Evolutionary conservation across 2,113 vertebrate genomes (phyloP).

Genomic region (Neoarius graeffei): DNA sequence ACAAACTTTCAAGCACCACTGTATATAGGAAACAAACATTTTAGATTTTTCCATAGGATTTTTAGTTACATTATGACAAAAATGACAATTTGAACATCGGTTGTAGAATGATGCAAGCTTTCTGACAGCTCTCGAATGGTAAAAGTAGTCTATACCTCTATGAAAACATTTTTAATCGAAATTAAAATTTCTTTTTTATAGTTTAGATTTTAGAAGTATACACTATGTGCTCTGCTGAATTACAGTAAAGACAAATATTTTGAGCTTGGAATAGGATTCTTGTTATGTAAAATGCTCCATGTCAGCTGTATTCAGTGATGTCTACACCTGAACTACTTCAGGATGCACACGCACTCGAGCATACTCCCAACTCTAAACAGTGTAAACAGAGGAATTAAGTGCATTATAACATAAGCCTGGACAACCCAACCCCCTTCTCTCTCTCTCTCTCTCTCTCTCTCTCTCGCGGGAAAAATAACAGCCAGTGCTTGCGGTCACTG

Average conservation of each 20-base stretch:
- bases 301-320: not conserved
- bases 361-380: slow-evolving; percentile 8
- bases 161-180: not conserved
- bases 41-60: not conserved
- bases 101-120: not conserved
- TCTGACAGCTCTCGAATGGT: not conserved
- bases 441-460: slow-evolving; percentile 37
- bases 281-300: not conserved
- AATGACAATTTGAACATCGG: not conserved
- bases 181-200: not conserved
- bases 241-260: not conserved
- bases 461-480: slow-evolving; percentile 71
- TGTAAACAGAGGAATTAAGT: slow-evolving; percentile 29
- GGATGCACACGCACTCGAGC: not conserved
- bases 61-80: not conserved
- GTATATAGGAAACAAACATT: not conserved
- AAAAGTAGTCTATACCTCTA: not conserved
- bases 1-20: no score
- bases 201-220: not conserved
- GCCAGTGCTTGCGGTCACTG: slow-evolving; percentile 69
- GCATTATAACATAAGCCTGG: slow-evolving; percentile 28
- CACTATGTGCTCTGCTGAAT: not conserved
- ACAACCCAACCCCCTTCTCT: slow-evolving; percentile 22
- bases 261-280: not conserved
- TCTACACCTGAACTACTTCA: slow-evolving; percentile 55